Evolutionary conservation across 2,888 invertebrate genomes (phyloP).

Genomic region (Parnassius glacialis): DNA sequence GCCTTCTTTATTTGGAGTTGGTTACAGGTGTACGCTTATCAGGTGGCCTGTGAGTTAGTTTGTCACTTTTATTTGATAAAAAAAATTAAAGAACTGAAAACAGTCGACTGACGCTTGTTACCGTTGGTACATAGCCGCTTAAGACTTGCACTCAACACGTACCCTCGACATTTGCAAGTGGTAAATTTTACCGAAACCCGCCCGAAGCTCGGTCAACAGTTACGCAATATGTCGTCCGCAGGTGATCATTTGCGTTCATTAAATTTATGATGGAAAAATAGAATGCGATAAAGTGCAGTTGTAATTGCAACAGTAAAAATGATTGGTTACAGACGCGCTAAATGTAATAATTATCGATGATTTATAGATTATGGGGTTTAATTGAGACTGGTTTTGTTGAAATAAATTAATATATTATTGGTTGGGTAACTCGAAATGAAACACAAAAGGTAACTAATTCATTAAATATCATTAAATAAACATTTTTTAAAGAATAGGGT

Average conservation of each 20-base stretch:
- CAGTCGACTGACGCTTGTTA: too few relatives aligned
- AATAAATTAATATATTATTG: too few relatives aligned
- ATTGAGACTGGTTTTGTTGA: too few relatives aligned
- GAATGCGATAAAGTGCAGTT: conserved; percentile 30
- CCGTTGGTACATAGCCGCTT: neutral
- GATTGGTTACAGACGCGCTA: neutral
- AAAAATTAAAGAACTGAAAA: too few relatives aligned
- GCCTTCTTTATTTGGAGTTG: too few relatives aligned
- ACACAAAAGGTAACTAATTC: too few relatives aligned
- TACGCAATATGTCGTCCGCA: conserved; percentile 53
- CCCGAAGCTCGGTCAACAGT: conserved; percentile 47
- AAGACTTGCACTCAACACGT: conserved; percentile 27
- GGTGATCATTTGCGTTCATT: conserved; percentile 60
- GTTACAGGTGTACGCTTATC: too few relatives aligned
- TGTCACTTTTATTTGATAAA: too few relatives aligned
- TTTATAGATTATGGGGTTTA: neutral
- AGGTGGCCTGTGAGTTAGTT: too few relatives aligned
- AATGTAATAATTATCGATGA: conserved; percentile 3
- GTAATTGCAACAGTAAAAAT: conserved; percentile 1
- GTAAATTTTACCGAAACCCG: conserved; percentile 57
- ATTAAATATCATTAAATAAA: too few relatives aligned
- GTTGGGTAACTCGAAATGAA: too few relatives aligned
- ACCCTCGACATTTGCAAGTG: conserved; percentile 60
- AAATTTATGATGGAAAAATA: conserved; percentile 48
- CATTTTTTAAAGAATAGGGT: too few relatives aligned